A percentile compares a stretch with the other conserved stretches of the same genome.
Evolutionary conservation across 2,113 vertebrate genomes (phyloP).

Genomic region (Mormyrus lacerda): DNA sequence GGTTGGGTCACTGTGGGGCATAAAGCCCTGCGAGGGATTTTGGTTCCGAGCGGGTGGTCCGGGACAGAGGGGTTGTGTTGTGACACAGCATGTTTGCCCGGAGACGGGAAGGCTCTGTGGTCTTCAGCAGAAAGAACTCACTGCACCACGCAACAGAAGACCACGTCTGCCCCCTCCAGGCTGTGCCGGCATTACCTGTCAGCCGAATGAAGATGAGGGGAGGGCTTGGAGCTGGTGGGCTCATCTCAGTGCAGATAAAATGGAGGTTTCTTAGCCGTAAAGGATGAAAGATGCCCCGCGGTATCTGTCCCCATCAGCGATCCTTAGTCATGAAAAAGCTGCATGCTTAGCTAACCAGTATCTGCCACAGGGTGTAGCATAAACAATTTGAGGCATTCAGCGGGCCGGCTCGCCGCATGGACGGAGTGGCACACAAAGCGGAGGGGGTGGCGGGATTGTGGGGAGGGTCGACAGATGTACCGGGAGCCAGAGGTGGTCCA

Average conservation of each 20-base stretch:
- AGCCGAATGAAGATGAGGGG: not conserved
- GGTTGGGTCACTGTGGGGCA: constrained; percentile 30
- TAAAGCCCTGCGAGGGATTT: constrained; percentile 51
- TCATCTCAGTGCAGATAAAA: constrained; percentile 10
- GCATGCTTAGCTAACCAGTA: not conserved
- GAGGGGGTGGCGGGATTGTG: constrained; percentile 15
- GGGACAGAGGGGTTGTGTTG: constrained; percentile 34
- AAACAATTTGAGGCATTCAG: not conserved
- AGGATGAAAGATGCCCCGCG: not conserved
- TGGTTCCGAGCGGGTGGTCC: constrained; percentile 68
- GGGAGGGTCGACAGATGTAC: constrained; percentile 45
- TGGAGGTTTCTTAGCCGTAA: constrained; percentile 17
- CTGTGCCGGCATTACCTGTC: not conserved
- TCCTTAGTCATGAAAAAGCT: not conserved
- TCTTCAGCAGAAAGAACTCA: constrained; percentile 26
- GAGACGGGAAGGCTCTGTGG: constrained; percentile 18
- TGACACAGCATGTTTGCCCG: constrained; percentile 48
- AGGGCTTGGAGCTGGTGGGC: not conserved
- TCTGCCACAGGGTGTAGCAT: not conserved
- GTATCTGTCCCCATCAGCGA: not conserved
- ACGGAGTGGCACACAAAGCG: constrained; percentile 38
- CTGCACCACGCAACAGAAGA: constrained; percentile 27
- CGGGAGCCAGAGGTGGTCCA: constrained; percentile 48
- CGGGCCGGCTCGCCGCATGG: not conserved
- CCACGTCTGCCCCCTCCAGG: constrained; percentile 53